Evolutionary conservation across 2,888 invertebrate species (phyloP).

Genomic region (Brachyptera risi): DNA sequence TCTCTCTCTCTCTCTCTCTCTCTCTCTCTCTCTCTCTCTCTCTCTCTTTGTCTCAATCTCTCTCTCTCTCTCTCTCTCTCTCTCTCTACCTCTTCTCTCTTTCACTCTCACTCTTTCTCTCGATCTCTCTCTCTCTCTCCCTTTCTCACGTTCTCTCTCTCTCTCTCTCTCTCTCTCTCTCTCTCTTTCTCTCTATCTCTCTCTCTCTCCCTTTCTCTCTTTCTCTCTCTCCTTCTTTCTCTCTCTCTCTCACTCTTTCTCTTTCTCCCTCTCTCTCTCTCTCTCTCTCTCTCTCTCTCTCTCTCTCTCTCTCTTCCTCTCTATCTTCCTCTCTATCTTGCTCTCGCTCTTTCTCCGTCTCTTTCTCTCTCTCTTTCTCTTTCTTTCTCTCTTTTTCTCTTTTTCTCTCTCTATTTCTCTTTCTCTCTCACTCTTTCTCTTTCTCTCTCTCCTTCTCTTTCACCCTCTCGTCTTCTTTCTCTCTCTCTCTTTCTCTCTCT

Average conservation of each 20-base stretch:
- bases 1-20: no score
- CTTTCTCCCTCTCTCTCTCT: constrained; percentile 28
- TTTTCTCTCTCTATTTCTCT: no score
- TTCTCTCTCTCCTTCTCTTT: constrained; percentile 20
- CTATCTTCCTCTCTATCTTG: constrained; percentile 13
- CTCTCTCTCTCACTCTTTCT: constrained; percentile 32
- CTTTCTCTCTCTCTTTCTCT: constrained; percentile 22
- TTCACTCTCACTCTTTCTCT: no score
- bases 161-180: neutral
- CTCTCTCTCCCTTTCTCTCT: neutral
- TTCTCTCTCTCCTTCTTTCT: constrained; percentile 24
- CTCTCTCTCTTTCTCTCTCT: no score
- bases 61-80: no score
- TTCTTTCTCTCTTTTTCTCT: constrained; percentile 23
- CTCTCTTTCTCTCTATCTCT: no score
- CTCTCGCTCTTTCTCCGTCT: constrained; percentile 18
- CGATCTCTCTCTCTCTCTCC: no score
- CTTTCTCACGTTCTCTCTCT: no score
- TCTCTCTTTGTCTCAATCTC: no score
- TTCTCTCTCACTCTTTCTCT: no score
- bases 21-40: neutral
- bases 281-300: constrained; percentile 25
- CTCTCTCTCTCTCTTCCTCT: constrained; percentile 24
- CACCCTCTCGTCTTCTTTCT: constrained; percentile 26
- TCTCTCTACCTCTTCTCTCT: no score